Base-by-base conservation (phyloP, 92 coral and sea anemone species). In the Umimayanthus kanabou region DNA sequence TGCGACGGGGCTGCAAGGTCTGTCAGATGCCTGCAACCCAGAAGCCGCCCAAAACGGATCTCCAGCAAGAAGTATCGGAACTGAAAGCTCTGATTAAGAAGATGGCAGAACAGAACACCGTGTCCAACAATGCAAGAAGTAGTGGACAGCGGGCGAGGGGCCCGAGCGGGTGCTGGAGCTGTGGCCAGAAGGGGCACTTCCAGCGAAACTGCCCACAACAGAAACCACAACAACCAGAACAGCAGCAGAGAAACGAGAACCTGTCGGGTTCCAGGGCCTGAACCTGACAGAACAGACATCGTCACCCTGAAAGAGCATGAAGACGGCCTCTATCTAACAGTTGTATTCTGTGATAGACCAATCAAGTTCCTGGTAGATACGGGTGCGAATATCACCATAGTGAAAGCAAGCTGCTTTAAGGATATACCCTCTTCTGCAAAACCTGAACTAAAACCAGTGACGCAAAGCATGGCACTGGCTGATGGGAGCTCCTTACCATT, bases 251-350 rank as follows among this genome's bases (percentile, higher is more conserved):
- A 90, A 85, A 90, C 70, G 84, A 85, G 75, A 78, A 50, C 22
- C 89, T 89, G 92, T 85, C 92, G 76, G 81, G 92, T 61, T 43
- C 85, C 79, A 89, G 89, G 92, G 89, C 89, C 57, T 49, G 78
- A 74, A 78, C 83, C 84, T 78, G 80, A 76, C 88, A 82, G 79
- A 76, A 61, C 78, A 28, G 22, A 6, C 45, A 43, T 79, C 90
- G 79, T 50, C 42, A 11, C 78, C 40, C 65, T 78, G 85, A 86
- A 55, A 30, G 76, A 86, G n/a, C 65, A 58, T 30, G 85, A 57
- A 39, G 84, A 90, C 20, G 88, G 84, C 73, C 74, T 87, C 42
- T 88, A 88, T 77, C 80, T 93, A 0, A 75, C 58, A 2, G 92
- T 90, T 16, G 14, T 26, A 8, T 77, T 91, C 77, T 76, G 86